Conservation (phyloP, 1,140 invertebrate genomes). For the Bombus difficillimus region DNA sequence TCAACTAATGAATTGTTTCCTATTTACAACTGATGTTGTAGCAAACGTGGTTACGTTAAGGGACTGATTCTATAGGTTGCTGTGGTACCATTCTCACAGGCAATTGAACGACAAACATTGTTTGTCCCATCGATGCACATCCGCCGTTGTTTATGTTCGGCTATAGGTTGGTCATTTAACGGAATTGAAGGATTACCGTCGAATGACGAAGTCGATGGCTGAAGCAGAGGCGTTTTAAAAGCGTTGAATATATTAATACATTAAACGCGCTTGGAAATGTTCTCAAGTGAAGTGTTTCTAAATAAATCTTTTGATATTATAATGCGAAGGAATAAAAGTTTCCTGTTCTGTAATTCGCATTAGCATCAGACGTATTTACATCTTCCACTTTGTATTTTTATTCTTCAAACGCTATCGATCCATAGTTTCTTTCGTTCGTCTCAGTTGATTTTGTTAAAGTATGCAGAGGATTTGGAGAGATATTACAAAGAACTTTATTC, state of each 20-base stretch:
- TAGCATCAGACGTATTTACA: no score
- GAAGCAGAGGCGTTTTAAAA: no score
- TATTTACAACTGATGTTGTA: slow-evolving; percentile 1
- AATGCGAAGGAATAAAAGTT: background rate
- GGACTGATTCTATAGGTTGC: background rate
- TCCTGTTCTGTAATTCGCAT: no score
- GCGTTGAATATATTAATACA: background rate
- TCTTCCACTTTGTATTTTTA: no score
- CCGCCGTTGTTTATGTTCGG: background rate
- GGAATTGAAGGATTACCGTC: background rate
- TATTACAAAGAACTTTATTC: no score
- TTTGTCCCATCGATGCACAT: background rate
- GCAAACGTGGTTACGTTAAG: background rate
- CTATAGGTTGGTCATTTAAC: background rate
- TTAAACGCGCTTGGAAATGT: background rate
- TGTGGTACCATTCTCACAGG: background rate
- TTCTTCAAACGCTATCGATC: no score
- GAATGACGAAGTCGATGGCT: background rate
- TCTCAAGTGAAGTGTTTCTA: background rate
- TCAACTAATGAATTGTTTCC: slow-evolving; percentile 1
- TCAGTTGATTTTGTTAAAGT: no score
- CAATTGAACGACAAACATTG: slow-evolving; percentile 25
- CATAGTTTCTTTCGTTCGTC: no score
- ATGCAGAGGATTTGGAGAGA: no score
- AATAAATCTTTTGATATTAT: background rate